Evolutionary conservation across 2,113 vertebrate genomes (phyloP), one percentile per base, ranked within the genome.

Genomic region (Mus spicilegus): DNA sequence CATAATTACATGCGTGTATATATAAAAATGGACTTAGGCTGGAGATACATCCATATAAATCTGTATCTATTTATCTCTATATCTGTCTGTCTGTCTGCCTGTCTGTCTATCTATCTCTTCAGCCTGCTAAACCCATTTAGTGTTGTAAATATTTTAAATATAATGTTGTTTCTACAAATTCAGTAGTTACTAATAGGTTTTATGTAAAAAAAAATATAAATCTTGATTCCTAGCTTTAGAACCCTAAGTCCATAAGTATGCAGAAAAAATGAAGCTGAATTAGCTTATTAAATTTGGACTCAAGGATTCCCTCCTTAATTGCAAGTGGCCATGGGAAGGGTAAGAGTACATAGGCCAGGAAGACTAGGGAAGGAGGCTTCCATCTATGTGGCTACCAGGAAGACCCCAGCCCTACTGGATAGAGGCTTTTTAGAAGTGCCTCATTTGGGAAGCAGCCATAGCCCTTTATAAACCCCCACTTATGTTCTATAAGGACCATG

Each of bases 221-320:
- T 89, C 51, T 77, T 77, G 54, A 96, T 81, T 96, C 42, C 65
- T 94, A 92, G 72, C 70, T 67, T 70, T 95, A 2, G 49, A 84
- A 78, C 65, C 54, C 56, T 75, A 95, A 85, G n/a, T 93, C 58
- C 42, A 58, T 51, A 87, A 36, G 49, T 89, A 58, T 33, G 81
- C 12, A 90, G 22, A 73, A 87, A 87, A 93, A 76, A 54, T 61
- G 36, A 80, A 93, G 33, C 10, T 56, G 17, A 95, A 92, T 61
- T 82, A 90, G 77, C 54, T 77, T 87, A 75, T 69, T 97, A 93
- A 90, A 75, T 76, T 80, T 93, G 56, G 20, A 93, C 70, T 69
- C 65, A 69, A 69, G 28, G 65, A 33, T 69, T 13, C 33, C 30
- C 14, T 42, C 20, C 20, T 42, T 26, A 75, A 24, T 5, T 75